A percentile compares a stretch with the other conserved stretches of the same genome.
Conservation (phyloP, 2,113 vertebrate species). For the Rhagologus leucostigma region DNA sequence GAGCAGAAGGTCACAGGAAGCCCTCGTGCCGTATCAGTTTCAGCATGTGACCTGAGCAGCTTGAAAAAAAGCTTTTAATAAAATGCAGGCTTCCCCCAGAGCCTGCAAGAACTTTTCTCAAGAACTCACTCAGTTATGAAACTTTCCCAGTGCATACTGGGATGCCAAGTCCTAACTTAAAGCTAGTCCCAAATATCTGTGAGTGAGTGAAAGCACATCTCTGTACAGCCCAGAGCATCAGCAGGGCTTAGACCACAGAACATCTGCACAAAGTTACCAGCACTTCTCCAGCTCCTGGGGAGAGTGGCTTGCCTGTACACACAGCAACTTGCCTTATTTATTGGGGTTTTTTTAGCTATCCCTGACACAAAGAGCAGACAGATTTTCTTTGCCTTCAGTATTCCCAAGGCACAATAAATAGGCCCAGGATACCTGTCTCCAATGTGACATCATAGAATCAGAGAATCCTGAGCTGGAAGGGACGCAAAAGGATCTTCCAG, state of each 20-base stretch:
- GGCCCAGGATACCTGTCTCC: background rate
- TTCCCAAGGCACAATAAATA: background rate
- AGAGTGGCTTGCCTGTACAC: background rate
- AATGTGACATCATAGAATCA: background rate
- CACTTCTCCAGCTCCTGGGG: background rate
- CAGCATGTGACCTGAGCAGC: background rate
- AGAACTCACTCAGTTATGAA: background rate
- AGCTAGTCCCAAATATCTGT: background rate
- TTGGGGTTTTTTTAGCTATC: background rate
- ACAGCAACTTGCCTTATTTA: background rate
- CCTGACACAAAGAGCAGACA: background rate
- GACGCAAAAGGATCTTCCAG: background rate
- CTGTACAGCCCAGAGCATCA: background rate
- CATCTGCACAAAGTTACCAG: background rate
- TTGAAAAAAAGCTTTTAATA: constrained; percentile 19
- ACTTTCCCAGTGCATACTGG: background rate
- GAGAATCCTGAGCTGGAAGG: background rate
- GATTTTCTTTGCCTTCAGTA: background rate
- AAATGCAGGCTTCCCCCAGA: background rate
- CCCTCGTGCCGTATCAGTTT: background rate
- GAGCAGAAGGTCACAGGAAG: constrained; percentile 47
- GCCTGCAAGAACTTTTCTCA: background rate
- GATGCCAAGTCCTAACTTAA: background rate
- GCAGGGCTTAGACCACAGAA: background rate
- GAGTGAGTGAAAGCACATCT: background rate